Conservation (phyloP, 2,888 invertebrate species). For the Petrophora chlorosata region DNA sequence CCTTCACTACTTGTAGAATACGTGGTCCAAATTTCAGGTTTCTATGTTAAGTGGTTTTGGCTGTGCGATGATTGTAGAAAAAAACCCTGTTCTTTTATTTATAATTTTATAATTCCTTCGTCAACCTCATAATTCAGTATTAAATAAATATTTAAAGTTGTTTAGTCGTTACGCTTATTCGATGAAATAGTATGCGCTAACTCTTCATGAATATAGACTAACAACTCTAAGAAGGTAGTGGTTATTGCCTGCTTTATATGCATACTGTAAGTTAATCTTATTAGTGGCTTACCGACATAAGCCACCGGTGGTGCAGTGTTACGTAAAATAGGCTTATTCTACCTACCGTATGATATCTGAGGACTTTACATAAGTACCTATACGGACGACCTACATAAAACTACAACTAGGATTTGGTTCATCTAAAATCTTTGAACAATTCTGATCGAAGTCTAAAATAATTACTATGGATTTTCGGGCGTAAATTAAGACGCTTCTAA, state of each 20-base stretch:
- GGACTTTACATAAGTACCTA: conserved; percentile 5
- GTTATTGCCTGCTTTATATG: conserved; percentile 20
- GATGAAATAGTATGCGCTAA: neutral
- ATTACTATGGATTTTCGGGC: no score
- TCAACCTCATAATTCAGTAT: no score
- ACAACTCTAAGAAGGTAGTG: conserved; percentile 14
- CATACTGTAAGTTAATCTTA: conserved; percentile 28
- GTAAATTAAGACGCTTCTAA: no score
- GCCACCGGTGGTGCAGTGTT: conserved; percentile 33
- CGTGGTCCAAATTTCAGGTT: no score
- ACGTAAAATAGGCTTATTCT: conserved; percentile 36
- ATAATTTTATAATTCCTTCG: no score
- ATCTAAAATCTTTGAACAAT: no score
- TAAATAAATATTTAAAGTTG: neutral
- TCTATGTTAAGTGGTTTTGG: no score
- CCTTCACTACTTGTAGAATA: no score
- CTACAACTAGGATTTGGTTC: neutral
- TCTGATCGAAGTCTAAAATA: no score
- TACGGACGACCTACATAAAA: conserved; percentile 12
- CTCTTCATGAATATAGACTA: conserved; percentile 17
- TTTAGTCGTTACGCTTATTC: neutral
- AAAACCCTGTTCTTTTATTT: no score
- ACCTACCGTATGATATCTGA: conserved; percentile 20
- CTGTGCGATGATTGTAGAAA: no score
- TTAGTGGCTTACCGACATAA: conserved; percentile 33